A percentile compares a stretch with the other conserved stretches of the same genome.
phyloP scores from a whole-genome alignment of 2,797 vertebrate species.

The Poecilia gillii region DNA sequence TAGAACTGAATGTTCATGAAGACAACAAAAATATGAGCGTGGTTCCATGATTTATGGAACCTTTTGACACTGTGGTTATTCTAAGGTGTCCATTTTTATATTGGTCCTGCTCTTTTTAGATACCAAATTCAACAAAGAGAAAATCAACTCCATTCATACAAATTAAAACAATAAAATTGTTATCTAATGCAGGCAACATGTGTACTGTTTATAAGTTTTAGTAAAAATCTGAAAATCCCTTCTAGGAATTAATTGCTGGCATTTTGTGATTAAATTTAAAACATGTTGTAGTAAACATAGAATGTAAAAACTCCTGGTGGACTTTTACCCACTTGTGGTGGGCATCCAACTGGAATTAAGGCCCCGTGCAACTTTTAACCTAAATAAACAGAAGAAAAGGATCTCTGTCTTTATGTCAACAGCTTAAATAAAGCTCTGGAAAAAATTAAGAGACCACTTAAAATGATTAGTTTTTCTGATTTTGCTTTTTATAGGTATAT shows the following conservation, averaged over 20 bases:
- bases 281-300: background rate
- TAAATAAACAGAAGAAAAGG: background rate
- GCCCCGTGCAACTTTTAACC: background rate
- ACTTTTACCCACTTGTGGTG: background rate
- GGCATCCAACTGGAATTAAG: background rate
- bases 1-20: background rate
- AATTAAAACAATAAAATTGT: background rate
- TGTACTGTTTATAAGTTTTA: background rate
- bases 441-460: too few relatives aligned
- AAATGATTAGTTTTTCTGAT: too few relatives aligned
- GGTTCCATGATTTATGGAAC: background rate
- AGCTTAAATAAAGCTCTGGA: too few relatives aligned
- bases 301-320: background rate
- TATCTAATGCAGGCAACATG: background rate
- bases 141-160: background rate
- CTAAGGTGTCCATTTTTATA: background rate
- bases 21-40: background rate
- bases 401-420: background rate
- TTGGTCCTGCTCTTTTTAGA: background rate
- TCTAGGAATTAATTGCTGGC: background rate
- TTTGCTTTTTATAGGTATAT: too few relatives aligned
- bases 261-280: background rate
- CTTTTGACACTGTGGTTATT: background rate
- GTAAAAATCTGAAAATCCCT: background rate
- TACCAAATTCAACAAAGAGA: background rate